Evolutionary conservation across 2,888 invertebrate genomes (phyloP).

Genomic region (Macrosoma leucophasiata): DNA sequence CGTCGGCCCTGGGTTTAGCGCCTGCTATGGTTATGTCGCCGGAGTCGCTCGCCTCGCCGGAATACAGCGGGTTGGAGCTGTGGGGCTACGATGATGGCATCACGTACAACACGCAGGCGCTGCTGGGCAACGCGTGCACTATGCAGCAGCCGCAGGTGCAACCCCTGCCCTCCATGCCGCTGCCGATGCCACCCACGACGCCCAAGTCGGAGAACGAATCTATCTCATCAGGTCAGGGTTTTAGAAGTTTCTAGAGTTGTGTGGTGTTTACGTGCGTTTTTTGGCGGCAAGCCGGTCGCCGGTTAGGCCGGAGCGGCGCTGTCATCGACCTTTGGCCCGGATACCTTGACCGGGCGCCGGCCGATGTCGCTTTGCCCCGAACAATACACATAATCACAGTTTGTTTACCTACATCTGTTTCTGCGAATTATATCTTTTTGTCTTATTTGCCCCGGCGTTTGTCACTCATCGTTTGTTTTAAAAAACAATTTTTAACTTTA

Average conservation of each 20-base stretch:
- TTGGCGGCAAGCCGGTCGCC: conserved; percentile 49
- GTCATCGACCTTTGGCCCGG: conserved; percentile 75
- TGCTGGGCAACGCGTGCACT: conserved; percentile 64
- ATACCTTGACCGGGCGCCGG: conserved; percentile 71
- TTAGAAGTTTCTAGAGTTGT: conserved; percentile 6
- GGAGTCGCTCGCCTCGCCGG: conserved; percentile 83
- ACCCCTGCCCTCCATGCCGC: conserved; percentile 69
- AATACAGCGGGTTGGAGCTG: conserved; percentile 86
- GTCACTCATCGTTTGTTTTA: too few species aligned
- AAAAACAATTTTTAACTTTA: too few species aligned
- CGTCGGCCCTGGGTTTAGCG: conserved; percentile 82
- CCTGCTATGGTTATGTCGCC: conserved; percentile 86
- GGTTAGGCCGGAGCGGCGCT: conserved; percentile 40
- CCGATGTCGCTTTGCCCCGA: conserved; percentile 57
- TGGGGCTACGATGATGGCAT: conserved; percentile 83
- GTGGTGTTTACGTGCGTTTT: conserved; percentile 31
- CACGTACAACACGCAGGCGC: conserved; percentile 60
- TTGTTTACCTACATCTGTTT: conserved; percentile 53
- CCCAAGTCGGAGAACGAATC: conserved; percentile 74
- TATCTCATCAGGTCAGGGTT: conserved; percentile 67
- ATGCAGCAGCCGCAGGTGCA: conserved; percentile 70
- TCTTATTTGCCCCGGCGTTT: too few species aligned
- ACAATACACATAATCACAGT: conserved; percentile 46
- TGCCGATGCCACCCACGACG: conserved; percentile 69
- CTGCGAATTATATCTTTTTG: too few species aligned